Evolutionary conservation across 2,888 invertebrate genomes (phyloP), one percentile per base, ranked within the genome.

Genomic region (Drosophila dives): DNA sequence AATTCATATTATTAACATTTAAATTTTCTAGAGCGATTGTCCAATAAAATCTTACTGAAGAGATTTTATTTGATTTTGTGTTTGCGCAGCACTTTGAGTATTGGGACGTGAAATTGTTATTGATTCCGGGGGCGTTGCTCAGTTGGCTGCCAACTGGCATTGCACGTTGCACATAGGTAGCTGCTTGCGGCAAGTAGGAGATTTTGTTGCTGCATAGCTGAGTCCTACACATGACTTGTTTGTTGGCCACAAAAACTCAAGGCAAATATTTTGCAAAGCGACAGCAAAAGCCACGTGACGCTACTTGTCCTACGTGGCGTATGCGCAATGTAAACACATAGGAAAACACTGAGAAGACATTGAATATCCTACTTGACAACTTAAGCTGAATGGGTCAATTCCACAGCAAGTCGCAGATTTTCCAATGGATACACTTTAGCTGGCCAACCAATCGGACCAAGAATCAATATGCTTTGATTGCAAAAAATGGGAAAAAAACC

Each of bases 61-160:
- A 67, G 63, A 36, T 63, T 83, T 83, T 83, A 82, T 86, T 82
- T 77, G 81, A 72, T 72, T 81, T 64, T 51, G 55, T 86, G 86
- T 82, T 82, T 86, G 81, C 67, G 42, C 66, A 73, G 81, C 86
- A 77, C 77, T 82, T 74, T 62, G 64, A 60, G 63, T 62, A 80
- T 42, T 59, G 49, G 62, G 59, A 75, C 75, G 75, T 77, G 67
- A 59, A 86, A 86, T 81, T 80, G 83, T 77, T 82, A 83, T 82
- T 75, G 81, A 77, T 67, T 69, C 72, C 60, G 53, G 54, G 61
- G 71, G 71, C 62, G 69, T 59, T 56, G 49, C 40, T 32, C 32
- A 63, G 53, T 49, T 65, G 49, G 49, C 59, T 56, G 65, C 65
- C 63, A 53, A 73, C 34, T 69, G 72, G n/a, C 29, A 29, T 50